phyloP scores from a whole-genome alignment of 2,888 invertebrate species.

The Cephalotes varians region DNA sequence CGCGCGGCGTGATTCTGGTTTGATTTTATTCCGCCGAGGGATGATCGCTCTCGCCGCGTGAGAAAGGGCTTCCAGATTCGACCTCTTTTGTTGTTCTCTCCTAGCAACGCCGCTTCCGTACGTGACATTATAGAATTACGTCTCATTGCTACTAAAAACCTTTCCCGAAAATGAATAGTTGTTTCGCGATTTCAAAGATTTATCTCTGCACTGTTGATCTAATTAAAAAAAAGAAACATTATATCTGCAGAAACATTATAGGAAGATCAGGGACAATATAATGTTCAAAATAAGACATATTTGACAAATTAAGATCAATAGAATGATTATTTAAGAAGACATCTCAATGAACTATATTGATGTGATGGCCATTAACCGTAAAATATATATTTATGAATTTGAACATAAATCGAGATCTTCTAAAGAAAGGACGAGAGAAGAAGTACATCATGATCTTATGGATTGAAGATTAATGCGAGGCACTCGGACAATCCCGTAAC shows the following conservation, averaged over 20 bases:
- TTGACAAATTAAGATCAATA: not conserved
- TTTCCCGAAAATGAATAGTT: slow-evolving; percentile 7
- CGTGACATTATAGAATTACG: slow-evolving; percentile 9
- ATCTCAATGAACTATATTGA: not conserved
- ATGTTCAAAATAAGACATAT: not conserved
- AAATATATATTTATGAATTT: slow-evolving; percentile 6
- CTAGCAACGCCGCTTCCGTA: slow-evolving; percentile 40
- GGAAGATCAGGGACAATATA: slow-evolving; percentile 5
- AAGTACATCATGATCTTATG: not conserved
- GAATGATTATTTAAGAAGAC: not conserved
- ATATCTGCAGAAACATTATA: too few species aligned
- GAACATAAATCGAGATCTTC: not conserved
- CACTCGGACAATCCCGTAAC: slow-evolving; percentile 2
- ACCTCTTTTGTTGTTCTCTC: slow-evolving; percentile 74
- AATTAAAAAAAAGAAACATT: too few species aligned
- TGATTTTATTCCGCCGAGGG: slow-evolving; percentile 83
- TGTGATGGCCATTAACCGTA: not conserved
- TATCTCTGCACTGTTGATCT: not conserved
- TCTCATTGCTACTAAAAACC: not conserved
- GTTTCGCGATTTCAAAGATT: not conserved
- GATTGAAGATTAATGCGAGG: not conserved
- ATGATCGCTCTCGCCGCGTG: slow-evolving; percentile 81
- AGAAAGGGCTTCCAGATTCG: slow-evolving; percentile 84
- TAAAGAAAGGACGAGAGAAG: not conserved
- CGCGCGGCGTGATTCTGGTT: slow-evolving; percentile 84